Evolutionary conservation across 2,888 invertebrate genomes (phyloP).

Genomic region (Eulithis testata): DNA sequence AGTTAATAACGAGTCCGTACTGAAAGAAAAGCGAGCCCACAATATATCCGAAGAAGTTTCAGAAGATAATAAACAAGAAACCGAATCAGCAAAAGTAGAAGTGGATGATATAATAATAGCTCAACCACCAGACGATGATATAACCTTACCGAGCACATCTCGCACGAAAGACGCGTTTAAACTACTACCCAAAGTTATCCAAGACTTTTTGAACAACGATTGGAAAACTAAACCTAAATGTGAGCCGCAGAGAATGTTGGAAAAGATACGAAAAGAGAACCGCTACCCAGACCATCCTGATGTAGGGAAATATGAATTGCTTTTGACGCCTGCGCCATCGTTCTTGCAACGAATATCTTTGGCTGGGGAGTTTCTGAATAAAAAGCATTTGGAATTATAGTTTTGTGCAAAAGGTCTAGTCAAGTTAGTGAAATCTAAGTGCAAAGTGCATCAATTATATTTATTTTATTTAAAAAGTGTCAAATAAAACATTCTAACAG

Average conservation of each 20-base stretch:
- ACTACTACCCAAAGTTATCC: constrained; percentile 83
- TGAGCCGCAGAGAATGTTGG: constrained; percentile 89
- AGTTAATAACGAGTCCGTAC: constrained; percentile 61
- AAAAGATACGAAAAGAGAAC: constrained; percentile 87
- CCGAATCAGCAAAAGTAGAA: constrained; percentile 51
- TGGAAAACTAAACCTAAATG: constrained; percentile 84
- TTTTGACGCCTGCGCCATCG: constrained; percentile 92
- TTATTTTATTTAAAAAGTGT: not conserved
- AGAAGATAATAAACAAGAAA: constrained; percentile 17
- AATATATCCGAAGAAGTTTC: constrained; percentile 49
- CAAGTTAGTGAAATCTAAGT: constrained; percentile 6
- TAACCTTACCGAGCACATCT: constrained; percentile 65
- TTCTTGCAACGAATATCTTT: constrained; percentile 91
- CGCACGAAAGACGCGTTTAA: constrained; percentile 69
- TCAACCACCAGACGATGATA: constrained; percentile 50
- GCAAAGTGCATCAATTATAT: constrained; percentile 7
- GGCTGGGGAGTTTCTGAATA: constrained; percentile 89
- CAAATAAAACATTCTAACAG: constrained; percentile 9
- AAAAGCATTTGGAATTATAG: constrained; percentile 71
- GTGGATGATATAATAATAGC: constrained; percentile 75
- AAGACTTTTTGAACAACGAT: constrained; percentile 82
- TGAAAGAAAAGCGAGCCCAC: constrained; percentile 68
- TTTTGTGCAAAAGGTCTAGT: constrained; percentile 3
- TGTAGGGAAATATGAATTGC: constrained; percentile 86
- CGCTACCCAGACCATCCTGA: constrained; percentile 85